Evolutionary conservation across 2,113 vertebrate genomes (phyloP), one percentile per base, ranked within the genome.

Genomic region (Chloropsis cyanopogon): DNA sequence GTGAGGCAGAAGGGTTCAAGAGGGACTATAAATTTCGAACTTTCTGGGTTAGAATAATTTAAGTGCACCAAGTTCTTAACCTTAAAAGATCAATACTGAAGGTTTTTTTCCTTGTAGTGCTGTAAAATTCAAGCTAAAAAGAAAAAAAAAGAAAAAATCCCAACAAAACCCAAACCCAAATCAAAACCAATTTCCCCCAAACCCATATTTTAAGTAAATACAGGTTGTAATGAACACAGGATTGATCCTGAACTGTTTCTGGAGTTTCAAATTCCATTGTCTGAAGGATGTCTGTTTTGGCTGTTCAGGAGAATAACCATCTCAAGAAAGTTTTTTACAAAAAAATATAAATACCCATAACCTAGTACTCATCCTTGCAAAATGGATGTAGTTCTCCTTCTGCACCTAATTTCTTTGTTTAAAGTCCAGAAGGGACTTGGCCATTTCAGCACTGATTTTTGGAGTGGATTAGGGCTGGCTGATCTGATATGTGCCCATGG

Each of bases 1-100:
- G 97, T 97, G 96, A 98, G 92, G 97, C 97, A 98, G 95, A 96
- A 95, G 97, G 97, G 98, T 97, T 98, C 98, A 98, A 97, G 96
- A 95, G 97, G 86, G 95, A 97, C 98, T 95, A 97, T 99, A 98
- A 98, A 98, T 99, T 98, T 98, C 83, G 84, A 66, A 95, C 95
- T 96, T 97, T 98, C 98, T 97, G 97, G 97, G 97, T 96, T 97
- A 95, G 97, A 98, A 98, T 98, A 97, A 97, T 95, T 98, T 97
- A 95, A 96, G 92, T 93, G 95, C 95, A 94, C 81, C 24, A 86
- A 96, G 93, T 95, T 95, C 94, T 96, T 96, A 96, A 97, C 96
- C 95, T 96, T 96, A 89, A 95, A 97, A 95, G 95, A 97, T 97
- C 96, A 94, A 95, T 97, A 97, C 86, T n/a, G 79, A 92, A 35